A percentile compares a stretch with the other conserved stretches of the same genome.
Evolutionary conservation across 2,797 vertebrate species (phyloP).

Genomic region (Cirrhinus mrigala): DNA sequence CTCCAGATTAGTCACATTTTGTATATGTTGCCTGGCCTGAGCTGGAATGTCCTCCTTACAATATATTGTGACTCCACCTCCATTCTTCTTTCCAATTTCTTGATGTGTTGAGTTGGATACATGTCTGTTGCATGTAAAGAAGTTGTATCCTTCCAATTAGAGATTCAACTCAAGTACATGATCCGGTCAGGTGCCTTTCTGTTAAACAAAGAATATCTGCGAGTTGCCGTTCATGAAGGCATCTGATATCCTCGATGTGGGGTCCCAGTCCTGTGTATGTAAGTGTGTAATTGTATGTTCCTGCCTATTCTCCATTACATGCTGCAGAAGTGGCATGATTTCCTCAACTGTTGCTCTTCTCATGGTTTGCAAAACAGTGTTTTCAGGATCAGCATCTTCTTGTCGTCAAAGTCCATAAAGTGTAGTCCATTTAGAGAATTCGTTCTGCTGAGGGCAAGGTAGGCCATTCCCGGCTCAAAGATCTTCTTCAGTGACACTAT

Average conservation of each 20-base stretch:
- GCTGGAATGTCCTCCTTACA: not conserved
- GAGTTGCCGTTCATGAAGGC: not conserved
- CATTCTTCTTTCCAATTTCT: constrained; percentile 9
- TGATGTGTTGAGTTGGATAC: not conserved
- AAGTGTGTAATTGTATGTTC: not conserved
- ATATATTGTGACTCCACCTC: constrained; percentile 19
- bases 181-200: constrained; percentile 35
- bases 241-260: constrained; percentile 12
- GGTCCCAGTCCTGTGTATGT: not conserved
- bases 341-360: not conserved
- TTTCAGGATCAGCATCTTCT: not conserved
- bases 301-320: not conserved
- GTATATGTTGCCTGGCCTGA: not conserved
- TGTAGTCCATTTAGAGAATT: not conserved
- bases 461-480: constrained; percentile 28
- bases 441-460: not conserved
- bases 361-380: not conserved
- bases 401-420: not conserved
- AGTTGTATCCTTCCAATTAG: constrained; percentile 35
- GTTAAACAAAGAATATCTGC: not conserved
- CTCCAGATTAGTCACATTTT: constrained; percentile 30
- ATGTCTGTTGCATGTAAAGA: constrained; percentile 20
- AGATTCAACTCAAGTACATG: not conserved
- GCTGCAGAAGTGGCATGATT: not conserved
- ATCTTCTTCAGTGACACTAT: not conserved